phyloP scores from a whole-genome alignment of 2,797 vertebrate genomes.

The Acipenser ruthenus region DNA sequence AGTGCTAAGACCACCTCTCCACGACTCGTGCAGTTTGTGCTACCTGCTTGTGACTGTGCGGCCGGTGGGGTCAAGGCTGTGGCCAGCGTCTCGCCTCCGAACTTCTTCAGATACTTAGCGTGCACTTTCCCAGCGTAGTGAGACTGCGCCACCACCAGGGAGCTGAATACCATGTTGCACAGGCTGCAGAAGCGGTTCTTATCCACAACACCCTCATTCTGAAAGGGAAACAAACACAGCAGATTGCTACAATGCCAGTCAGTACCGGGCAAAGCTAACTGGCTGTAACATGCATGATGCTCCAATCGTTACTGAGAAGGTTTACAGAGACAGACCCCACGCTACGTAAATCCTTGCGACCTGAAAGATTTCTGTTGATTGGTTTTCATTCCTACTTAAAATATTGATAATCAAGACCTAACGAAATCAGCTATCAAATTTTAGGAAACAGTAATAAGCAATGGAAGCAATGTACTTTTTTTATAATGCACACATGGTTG shows the following conservation, averaged over 20 bases:
- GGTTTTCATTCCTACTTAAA: no score
- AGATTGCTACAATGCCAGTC: constrained; percentile 12
- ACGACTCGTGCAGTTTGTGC: not conserved
- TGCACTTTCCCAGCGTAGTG: constrained; percentile 73
- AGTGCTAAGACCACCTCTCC: no score
- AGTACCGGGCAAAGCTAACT: not conserved
- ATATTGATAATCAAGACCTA: no score
- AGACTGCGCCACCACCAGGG: constrained; percentile 56
- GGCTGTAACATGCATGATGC: not conserved
- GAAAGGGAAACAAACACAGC: constrained; percentile 29
- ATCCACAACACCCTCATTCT: constrained; percentile 44
- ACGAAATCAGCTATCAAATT: no score
- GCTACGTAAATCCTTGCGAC: no score
- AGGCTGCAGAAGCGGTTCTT: constrained; percentile 65
- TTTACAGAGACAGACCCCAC: no score
- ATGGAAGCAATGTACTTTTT: no score
- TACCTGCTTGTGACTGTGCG: constrained; percentile 29
- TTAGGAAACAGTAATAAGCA: no score
- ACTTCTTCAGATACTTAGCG: constrained; percentile 60
- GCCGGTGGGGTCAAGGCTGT: no score
- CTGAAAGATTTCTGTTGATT: no score
- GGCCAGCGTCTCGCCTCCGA: constrained; percentile 9
- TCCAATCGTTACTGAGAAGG: not conserved
- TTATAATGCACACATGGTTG: no score
- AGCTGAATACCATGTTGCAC: constrained; percentile 72